Conservation (phyloP, 2,113 vertebrate species). For the Dicrurus megarhynchus region DNA sequence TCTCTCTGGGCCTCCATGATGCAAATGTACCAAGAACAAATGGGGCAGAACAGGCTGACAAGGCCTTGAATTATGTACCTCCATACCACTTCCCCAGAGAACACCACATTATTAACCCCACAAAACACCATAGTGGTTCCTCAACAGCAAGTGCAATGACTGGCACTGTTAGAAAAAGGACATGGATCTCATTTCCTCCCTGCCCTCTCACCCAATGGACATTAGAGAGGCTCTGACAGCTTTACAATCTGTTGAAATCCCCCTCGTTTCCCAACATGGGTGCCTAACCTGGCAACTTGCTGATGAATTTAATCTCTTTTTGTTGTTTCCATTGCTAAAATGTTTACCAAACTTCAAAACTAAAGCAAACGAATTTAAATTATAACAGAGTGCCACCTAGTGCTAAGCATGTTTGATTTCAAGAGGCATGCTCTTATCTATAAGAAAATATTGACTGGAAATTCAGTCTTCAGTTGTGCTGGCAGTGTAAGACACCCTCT, state of each 20-base stretch:
- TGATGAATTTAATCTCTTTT: not conserved
- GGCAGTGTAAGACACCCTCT: not conserved
- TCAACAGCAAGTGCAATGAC: not conserved
- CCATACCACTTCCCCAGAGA: not conserved
- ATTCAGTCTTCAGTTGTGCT: not conserved
- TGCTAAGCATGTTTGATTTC: slow-evolving; percentile 20
- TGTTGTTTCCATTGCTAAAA: not conserved
- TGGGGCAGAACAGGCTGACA: rapidly evolving
- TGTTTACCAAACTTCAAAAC: not conserved
- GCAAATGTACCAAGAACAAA: not conserved
- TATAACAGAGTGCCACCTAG: slow-evolving; percentile 69
- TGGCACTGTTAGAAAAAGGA: not conserved
- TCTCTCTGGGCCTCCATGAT: not conserved
- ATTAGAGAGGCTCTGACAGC: not conserved
- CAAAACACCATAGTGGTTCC: not conserved
- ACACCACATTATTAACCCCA: not conserved
- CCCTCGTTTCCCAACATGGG: not conserved
- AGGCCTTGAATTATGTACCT: not conserved
- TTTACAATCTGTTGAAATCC: not conserved
- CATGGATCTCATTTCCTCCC: not conserved
- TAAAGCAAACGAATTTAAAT: slow-evolving; percentile 29
- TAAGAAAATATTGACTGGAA: not conserved
- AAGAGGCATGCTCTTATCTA: not conserved
- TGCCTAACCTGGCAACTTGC: not conserved
- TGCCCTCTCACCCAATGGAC: not conserved